Evolutionary conservation across 2,113 vertebrate species (phyloP).

Genomic region (Suncus etruscus): DNA sequence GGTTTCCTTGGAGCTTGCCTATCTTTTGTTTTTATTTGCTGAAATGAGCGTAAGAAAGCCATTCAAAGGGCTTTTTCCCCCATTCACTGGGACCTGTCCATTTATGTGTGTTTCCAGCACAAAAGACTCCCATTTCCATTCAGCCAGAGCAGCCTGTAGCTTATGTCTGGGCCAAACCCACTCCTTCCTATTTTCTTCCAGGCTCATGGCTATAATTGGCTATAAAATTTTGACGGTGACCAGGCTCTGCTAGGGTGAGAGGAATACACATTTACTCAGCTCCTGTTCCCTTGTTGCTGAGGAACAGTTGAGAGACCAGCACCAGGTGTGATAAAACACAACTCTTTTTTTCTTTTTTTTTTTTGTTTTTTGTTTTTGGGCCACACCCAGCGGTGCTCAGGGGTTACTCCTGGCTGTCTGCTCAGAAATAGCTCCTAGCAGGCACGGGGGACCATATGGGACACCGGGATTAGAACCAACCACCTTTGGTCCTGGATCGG

Average conservation of each 20-base stretch:
- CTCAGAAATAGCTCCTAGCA: no score
- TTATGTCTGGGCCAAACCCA: constrained; percentile 6
- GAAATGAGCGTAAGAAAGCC: constrained; percentile 68
- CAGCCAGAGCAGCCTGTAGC: constrained; percentile 31
- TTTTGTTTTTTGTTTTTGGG: no score
- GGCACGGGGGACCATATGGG: no score
- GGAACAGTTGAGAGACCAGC: neutral
- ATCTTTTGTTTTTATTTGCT: constrained; percentile 78
- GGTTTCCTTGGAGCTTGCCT: constrained; percentile 62
- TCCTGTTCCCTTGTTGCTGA: neutral
- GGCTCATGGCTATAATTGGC: constrained; percentile 15
- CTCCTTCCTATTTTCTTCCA: constrained; percentile 51
- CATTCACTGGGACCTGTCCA: constrained; percentile 70
- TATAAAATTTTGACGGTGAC: neutral
- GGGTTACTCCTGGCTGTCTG: no score
- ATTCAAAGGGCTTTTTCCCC: constrained; percentile 52
- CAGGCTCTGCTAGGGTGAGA: neutral
- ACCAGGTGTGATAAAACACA: neutral
- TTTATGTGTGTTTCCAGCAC: constrained; percentile 72
- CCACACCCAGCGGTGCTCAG: no score
- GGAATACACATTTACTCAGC: neutral
- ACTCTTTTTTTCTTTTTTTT: constrained; percentile 16
- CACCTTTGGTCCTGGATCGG: no score
- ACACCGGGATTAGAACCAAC: no score
- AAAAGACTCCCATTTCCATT: constrained; percentile 78